phyloP scores from a whole-genome alignment of 2,888 invertebrate genomes.

The Eremobia ochroleuca region DNA sequence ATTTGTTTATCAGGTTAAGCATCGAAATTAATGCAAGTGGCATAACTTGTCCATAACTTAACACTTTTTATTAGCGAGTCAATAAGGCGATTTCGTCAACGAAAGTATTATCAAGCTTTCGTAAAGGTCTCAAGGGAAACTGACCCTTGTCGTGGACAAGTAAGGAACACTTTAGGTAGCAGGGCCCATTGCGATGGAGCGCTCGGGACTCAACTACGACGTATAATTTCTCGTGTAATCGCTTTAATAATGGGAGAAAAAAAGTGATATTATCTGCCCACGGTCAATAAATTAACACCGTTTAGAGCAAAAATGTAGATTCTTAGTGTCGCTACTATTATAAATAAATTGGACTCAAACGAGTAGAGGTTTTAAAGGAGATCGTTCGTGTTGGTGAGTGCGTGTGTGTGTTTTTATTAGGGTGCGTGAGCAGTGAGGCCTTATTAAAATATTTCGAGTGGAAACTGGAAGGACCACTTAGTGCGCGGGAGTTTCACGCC shows the following conservation, averaged over 20 bases:
- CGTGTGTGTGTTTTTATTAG: constrained; percentile 89
- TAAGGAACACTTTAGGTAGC: constrained; percentile 72
- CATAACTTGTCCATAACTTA: constrained; percentile 90
- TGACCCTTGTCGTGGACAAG: constrained; percentile 62
- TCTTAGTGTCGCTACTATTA: constrained; percentile 90
- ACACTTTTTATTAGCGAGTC: constrained; percentile 90
- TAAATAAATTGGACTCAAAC: constrained; percentile 87
- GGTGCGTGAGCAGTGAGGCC: constrained; percentile 90
- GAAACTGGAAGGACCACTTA: constrained; percentile 91
- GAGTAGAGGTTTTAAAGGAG: constrained; percentile 81
- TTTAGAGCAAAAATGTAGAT: constrained; percentile 91
- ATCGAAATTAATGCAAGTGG: constrained; percentile 91
- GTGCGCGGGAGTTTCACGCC: constrained; percentile 91
- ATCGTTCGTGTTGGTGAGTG: constrained; percentile 80
- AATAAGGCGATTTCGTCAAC: constrained; percentile 89
- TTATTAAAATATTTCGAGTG: constrained; percentile 91
- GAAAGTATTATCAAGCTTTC: constrained; percentile 82
- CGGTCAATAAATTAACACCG: constrained; percentile 91
- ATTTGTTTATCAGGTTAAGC: constrained; percentile 91
- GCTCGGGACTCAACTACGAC: constrained; percentile 85
- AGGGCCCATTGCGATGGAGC: constrained; percentile 73
- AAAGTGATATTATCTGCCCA: constrained; percentile 91
- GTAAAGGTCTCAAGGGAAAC: constrained; percentile 67
- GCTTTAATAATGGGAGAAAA: constrained; percentile 90
- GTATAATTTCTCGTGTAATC: constrained; percentile 91